Percentiles rank a stretch among this genome's conserved stretches.
phyloP scores from a whole-genome alignment of 1,140 invertebrate genomes.

The Hycleus phaleratus region DNA sequence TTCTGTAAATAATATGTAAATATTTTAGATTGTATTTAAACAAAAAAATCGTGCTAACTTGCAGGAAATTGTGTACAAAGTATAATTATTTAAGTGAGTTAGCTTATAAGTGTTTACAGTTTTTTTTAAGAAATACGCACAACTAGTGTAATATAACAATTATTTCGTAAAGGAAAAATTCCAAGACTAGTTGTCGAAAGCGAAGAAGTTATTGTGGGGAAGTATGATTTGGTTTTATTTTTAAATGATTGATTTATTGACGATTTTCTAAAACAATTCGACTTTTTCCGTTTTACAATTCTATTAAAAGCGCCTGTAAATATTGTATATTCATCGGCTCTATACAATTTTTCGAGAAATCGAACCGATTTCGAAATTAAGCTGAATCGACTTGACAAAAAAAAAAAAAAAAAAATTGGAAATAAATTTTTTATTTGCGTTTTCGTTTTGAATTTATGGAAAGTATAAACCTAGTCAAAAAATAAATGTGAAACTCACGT shows the following conservation, averaged over 20 bases:
- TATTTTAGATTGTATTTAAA: conserved; percentile 19
- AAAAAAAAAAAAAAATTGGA: neutral
- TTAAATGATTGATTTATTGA: neutral
- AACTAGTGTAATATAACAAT: conserved; percentile 14
- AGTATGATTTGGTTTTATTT: conserved; percentile 20
- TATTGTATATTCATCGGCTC: conserved; percentile 40
- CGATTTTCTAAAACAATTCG: too few relatives aligned
- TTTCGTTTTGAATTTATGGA: conserved; percentile 29
- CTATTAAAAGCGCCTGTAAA: conserved; percentile 31
- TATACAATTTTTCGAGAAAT: conserved; percentile 18
- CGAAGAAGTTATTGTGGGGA: conserved; percentile 12
- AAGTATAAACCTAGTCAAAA: conserved; percentile 39
- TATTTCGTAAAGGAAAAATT: conserved; percentile 9
- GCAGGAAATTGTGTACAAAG: conserved; percentile 24
- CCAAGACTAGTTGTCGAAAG: conserved; percentile 14
- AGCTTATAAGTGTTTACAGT: conserved; percentile 2
- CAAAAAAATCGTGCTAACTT: conserved; percentile 16
- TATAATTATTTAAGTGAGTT: conserved; percentile 22
- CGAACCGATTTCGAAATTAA: conserved; percentile 23
- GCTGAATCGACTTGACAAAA: conserved; percentile 19
- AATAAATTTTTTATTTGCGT: neutral
- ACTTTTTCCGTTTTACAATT: neutral
- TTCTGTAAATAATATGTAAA: conserved; percentile 21
- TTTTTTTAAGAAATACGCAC: conserved; percentile 12
- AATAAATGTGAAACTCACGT: conserved; percentile 24